phyloP scores from a whole-genome alignment of 2,888 invertebrate genomes.

The Mamestra brassicae region DNA sequence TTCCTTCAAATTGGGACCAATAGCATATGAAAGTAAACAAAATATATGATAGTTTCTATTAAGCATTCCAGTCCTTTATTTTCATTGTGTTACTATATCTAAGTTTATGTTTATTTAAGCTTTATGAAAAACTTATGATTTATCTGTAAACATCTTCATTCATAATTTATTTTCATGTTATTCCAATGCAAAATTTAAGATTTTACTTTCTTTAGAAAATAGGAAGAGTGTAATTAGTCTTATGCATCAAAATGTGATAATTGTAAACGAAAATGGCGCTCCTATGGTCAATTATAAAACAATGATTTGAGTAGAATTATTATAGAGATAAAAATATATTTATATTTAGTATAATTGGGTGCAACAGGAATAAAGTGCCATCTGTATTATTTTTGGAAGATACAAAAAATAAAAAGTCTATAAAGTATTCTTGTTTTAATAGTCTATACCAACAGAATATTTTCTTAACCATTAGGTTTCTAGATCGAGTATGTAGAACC shows the following conservation, averaged over 20 bases:
- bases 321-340: constrained; percentile 47
- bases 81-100: constrained; percentile 29
- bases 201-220: constrained; percentile 19
- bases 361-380: constrained; percentile 59
- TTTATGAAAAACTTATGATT: not conserved
- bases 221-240: constrained; percentile 45
- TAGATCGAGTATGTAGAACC: not conserved
- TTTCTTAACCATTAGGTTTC: not conserved
- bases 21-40: not conserved
- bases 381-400: constrained; percentile 62
- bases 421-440: constrained; percentile 29
- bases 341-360: constrained; percentile 49
- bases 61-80: constrained; percentile 36
- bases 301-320: constrained; percentile 18
- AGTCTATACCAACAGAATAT: not conserved
- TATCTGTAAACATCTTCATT: constrained; percentile 3
- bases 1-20: constrained; percentile 57
- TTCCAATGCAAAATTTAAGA: constrained; percentile 35
- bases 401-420: constrained; percentile 53
- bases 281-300: constrained; percentile 20
- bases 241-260: constrained; percentile 62
- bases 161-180: constrained; percentile 54
- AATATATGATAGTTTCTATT: constrained; percentile 27
- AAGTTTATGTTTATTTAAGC: constrained; percentile 3
- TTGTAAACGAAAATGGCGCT: constrained; percentile 53